Evolutionary conservation across 2,113 vertebrate species (phyloP).

Genomic region (Myrmecophaga tridactyla): DNA sequence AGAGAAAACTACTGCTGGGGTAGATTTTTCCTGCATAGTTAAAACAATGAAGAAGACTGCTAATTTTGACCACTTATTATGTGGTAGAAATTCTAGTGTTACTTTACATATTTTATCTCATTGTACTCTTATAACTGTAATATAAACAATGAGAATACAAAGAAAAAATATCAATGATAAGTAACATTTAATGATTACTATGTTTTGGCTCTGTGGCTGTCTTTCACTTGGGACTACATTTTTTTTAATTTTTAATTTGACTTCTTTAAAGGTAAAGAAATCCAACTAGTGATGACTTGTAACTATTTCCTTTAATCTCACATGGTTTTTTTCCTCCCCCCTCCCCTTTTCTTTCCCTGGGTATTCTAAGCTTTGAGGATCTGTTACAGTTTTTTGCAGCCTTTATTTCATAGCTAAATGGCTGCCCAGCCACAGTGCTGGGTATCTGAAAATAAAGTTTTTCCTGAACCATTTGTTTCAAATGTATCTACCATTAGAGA

Average conservation of each 20-base stretch:
- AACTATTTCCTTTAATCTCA: neutral
- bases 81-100: neutral
- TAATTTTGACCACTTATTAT: neutral
- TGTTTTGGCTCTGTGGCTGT: neutral
- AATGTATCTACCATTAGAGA: neutral
- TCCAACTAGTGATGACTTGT: neutral
- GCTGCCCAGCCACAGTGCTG: neutral
- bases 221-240: neutral
- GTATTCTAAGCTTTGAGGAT: neutral
- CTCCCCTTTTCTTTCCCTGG: neutral
- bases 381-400: neutral
- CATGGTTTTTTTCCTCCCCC: neutral
- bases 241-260: too few relatives aligned
- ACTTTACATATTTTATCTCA: neutral
- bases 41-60: neutral
- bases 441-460: neutral
- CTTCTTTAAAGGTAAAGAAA: neutral
- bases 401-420: neutral
- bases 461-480: neutral
- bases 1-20: neutral
- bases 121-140: neutral
- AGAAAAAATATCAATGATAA: neutral
- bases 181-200: neutral
- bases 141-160: neutral
- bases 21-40: neutral